phyloP scores from a whole-genome alignment of 2,113 vertebrate genomes.

The Cacatua alba region DNA sequence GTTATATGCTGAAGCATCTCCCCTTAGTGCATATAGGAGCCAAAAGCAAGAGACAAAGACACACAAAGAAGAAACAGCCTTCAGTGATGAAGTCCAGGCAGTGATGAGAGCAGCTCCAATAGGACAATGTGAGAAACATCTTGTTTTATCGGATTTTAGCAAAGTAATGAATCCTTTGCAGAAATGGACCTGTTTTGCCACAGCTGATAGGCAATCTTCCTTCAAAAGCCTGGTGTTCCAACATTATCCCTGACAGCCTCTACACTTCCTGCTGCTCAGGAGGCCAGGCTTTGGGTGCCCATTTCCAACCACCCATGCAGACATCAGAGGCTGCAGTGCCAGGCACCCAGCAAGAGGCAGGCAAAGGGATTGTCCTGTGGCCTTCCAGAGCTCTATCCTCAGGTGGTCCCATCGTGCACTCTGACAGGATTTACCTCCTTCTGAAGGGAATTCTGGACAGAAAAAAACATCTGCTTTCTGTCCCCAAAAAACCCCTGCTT shows the following conservation, averaged over 20 bases:
- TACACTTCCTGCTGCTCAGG: accelerated
- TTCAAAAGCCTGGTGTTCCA: neutral
- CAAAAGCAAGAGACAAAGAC: neutral
- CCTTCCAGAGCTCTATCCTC: neutral
- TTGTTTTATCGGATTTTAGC: neutral
- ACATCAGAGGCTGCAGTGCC: neutral
- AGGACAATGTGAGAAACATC: neutral
- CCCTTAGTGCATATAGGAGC: neutral
- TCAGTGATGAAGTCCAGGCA: neutral
- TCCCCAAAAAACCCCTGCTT: neutral
- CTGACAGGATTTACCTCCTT: neutral
- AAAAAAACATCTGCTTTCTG: neutral
- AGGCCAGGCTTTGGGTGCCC: neutral
- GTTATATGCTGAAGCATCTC: neutral
- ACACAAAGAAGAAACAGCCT: neutral
- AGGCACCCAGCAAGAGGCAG: neutral
- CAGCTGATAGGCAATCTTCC: neutral
- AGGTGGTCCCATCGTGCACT: neutral
- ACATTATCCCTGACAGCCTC: neutral
- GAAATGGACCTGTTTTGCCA: neutral
- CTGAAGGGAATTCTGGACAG: neutral
- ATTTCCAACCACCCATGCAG: neutral
- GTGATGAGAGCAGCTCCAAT: neutral
- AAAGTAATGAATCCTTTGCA: neutral
- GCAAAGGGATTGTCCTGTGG: neutral